These are phyloP conservation scores for Congeria kusceri DNA, from an alignment of 2,888 invertebrate species.

Conservation along the genomic window DNA sequence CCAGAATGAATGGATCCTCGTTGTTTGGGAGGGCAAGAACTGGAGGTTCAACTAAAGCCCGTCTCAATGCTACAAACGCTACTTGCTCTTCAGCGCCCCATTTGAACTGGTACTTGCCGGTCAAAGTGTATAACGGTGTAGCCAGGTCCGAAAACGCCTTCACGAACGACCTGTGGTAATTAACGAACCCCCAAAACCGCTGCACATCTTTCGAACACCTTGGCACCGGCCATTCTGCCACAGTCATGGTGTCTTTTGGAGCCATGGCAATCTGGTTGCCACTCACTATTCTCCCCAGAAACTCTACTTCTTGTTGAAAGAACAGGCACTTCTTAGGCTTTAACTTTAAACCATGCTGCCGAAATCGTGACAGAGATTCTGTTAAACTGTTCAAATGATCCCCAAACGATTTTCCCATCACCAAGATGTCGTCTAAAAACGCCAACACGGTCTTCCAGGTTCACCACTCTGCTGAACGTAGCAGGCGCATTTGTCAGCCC, in stretches of 20 bases:
- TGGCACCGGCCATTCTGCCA: constrained; percentile 33
- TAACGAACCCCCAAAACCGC: constrained; percentile 47
- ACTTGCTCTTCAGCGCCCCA: constrained; percentile 28
- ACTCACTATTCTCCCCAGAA: constrained; percentile 49
- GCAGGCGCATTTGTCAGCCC: constrained; percentile 61
- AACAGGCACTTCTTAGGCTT: constrained; percentile 49
- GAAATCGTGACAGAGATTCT: constrained; percentile 40
- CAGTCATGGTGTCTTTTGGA: not conserved
- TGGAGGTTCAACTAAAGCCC: constrained; percentile 16
- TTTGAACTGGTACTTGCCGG: constrained; percentile 34
- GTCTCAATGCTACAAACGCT: constrained; percentile 25
- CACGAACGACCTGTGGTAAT: constrained; percentile 49
- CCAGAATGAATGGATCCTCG: not conserved
- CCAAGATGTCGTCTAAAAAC: constrained; percentile 64
- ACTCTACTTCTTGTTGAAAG: constrained; percentile 53
- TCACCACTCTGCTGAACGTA: constrained; percentile 27
- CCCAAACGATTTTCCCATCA: constrained; percentile 30
- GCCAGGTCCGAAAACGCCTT: constrained; percentile 48
- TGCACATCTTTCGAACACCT: constrained; percentile 43
- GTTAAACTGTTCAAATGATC: constrained; percentile 45
- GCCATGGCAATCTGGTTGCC: constrained; percentile 23
- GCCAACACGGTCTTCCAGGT: too few relatives aligned
- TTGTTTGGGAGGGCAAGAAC: constrained; percentile 39
- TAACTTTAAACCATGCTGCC: constrained; percentile 1
- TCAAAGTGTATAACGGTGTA: constrained; percentile 35